Base-by-base conservation (phyloP, 2,888 invertebrate genomes). In the Clepsis dumicolana region DNA sequence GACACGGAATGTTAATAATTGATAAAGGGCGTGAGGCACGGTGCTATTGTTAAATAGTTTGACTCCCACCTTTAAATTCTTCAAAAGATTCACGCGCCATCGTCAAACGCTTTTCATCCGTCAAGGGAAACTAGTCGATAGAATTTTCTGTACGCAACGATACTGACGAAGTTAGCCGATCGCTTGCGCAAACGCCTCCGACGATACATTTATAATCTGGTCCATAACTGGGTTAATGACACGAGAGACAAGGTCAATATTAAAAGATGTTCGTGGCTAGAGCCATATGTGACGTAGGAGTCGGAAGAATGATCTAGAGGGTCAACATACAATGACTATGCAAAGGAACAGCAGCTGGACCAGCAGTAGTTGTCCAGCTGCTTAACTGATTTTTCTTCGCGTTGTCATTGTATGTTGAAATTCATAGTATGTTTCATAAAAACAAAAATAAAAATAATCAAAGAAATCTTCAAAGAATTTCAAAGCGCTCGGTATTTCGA, bases 181-280 rank as follows among this genome's bases (percentile, higher is more conserved):
- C 27, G 24, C 57, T 67, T 67, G 67, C 67, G 67, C 48, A 67
- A 67, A 44, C 44, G 54, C 10, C 35, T 44, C 18, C 18, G 53
- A 44, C 65, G 64, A 25, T 57, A 65, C 50, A 41, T 41, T 57
- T 18, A 25, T 18, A 62, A 62, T 62, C 62, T 53, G 64, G 52
- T 68, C 44, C 57, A 59, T 62, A 68, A 64, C 63, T 68, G 59
- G 68, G 64, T 32, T 64, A 64, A 67, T 57, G 53, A 32, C 38
- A 67, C 27, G 38, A 32, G 32, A 4, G 27, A 18, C 64, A 64
- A 64, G 68, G 68, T 68, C 68, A 59, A 63, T 65, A 10, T 32
- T 24, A 24, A 12, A n/a, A 24, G 16, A 44, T 18, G 8, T 18
- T 18, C n/a, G 4, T 5, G 3, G 48, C 5, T 44, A 44, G 48